A percentile compares a stretch with the other conserved stretches of the same genome.
Evolutionary conservation across 2,797 vertebrate genomes (phyloP).

Genomic region (Clarias laeviceps): DNA sequence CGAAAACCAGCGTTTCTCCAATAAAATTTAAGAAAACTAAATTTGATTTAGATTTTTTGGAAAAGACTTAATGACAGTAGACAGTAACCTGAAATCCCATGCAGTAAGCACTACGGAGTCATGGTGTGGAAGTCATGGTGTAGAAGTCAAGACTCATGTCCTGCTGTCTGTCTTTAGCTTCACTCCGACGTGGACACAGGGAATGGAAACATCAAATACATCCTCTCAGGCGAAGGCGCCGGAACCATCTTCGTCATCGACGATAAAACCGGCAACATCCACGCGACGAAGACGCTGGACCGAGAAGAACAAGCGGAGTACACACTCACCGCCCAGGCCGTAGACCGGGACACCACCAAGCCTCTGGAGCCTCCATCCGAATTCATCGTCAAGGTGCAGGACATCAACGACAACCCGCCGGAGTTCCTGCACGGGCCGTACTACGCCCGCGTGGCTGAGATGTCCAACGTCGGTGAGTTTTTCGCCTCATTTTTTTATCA

Average conservation of each 20-base stretch:
- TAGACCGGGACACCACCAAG: constrained; percentile 89
- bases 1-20: not conserved
- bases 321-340: constrained; percentile 94
- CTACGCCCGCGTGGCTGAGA: constrained; percentile 93
- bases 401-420: constrained; percentile 97
- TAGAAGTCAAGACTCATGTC: not conserved
- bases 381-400: constrained; percentile 98
- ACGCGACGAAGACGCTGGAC: constrained; percentile 96
- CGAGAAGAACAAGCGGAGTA: constrained; percentile 97
- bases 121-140: not conserved
- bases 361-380: constrained; percentile 94
- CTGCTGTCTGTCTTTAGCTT: constrained; percentile 74
- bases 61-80: not conserved
- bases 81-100: not conserved
- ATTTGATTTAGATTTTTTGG: not conserved
- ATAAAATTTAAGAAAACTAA: not conserved
- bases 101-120: too few relatives aligned
- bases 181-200: constrained; percentile 96
- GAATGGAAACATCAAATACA: constrained; percentile 94
- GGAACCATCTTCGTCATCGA: constrained; percentile 99
- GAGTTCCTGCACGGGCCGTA: constrained; percentile 95
- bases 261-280: constrained; percentile 98
- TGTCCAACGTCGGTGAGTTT: constrained; percentile 95
- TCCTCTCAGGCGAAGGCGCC: constrained; percentile 96
- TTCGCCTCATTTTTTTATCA: not conserved